Evolutionary conservation across 2,113 vertebrate genomes (phyloP), one percentile per base, ranked within the genome.

Genomic region (Platichthys flesus): DNA sequence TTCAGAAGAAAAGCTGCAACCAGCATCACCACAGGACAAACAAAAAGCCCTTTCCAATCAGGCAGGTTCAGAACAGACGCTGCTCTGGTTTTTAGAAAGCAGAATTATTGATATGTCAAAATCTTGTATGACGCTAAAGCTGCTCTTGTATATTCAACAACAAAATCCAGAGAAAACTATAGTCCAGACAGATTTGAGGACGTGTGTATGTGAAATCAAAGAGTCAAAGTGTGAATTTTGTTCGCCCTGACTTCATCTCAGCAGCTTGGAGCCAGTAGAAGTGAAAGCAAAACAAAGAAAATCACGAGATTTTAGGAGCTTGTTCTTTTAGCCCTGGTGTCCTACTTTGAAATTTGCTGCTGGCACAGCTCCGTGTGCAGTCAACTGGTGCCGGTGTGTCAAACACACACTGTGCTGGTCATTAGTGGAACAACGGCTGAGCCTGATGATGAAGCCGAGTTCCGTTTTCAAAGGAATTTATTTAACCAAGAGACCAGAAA

Each of bases 201-300:
- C 70, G 59, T 54, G 74, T 57, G 54, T 13, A 10, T 42, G 40
- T 42, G 66, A 76, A 83, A 85, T 72, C 79, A 78, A 81, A 89
- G 86, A 84, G 90, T 89, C 84, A 87, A 73, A 24, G 40, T 70
- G 76, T 55, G 67, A 74, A 79, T 81, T 81, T 69, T 86, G 76
- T 78, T 69, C 37, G 62, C 28, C 83, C 74, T 85, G 28, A 13
- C 77, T 67, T 83, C 67, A 76, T 90, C 76, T 45, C 58, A 55
- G 31, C 72, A 42, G 40, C 9, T 71, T 75, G 71, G 51, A 72
- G 73, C 0, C 31, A 14, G 61, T 65, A 82, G 69, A 42, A 13
- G 40, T 42, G 10, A 10, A 42, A 12, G 37, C 37, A 12, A 12
- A 40, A 40, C 9, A 40, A 40, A 40, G 40, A 42, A 42, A 13